Evolutionary conservation across 2,113 vertebrate genomes (phyloP).

Genomic region (Rattus rattus): DNA sequence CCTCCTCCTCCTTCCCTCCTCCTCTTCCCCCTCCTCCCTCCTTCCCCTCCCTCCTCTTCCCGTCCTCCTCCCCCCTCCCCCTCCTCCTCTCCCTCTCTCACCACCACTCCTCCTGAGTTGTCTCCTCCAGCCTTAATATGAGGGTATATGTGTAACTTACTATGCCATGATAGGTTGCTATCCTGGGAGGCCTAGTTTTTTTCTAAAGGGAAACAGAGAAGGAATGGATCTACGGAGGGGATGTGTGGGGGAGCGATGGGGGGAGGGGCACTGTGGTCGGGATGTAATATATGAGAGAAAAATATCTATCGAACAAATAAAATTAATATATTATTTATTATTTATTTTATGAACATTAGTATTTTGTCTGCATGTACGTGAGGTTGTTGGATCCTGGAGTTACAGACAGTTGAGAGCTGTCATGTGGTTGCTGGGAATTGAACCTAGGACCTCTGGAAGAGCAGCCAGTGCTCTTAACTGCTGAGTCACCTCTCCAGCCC

Average conservation of each 20-base stretch:
- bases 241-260: not conserved
- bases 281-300: not conserved
- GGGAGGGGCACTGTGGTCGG: not conserved
- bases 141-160: not conserved
- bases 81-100: too few relatives aligned
- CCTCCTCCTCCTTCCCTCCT: not conserved
- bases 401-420: too few relatives aligned
- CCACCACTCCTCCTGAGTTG: not conserved
- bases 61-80: rapidly evolving
- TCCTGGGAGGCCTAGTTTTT: not conserved
- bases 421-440: too few relatives aligned
- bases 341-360: too few relatives aligned
- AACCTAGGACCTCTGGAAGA: too few relatives aligned
- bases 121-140: not conserved
- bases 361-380: too few relatives aligned
- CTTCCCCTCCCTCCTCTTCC: not conserved
- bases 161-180: not conserved
- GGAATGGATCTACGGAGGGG: not conserved
- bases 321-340: too few relatives aligned
- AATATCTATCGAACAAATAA: not conserved
- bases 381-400: too few relatives aligned
- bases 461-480: too few relatives aligned
- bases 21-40: rapidly evolving
- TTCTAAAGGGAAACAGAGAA: not conserved
- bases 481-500: too few relatives aligned